Evolutionary conservation across 1,140 invertebrate genomes (phyloP).

Genomic region (Drosophila insularis): DNA sequence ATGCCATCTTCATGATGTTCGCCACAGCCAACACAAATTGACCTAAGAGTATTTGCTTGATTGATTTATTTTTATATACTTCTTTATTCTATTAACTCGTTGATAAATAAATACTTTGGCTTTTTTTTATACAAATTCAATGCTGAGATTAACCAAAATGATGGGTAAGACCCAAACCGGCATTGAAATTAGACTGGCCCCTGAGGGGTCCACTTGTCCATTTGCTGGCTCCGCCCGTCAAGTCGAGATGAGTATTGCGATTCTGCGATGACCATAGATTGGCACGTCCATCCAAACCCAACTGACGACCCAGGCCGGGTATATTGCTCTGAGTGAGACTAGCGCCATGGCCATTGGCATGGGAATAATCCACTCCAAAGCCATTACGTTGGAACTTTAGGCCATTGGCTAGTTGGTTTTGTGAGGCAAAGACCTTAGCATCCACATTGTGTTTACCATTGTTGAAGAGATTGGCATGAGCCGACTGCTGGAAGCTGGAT

Average conservation of each 20-base stretch:
- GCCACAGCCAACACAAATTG: too few relatives aligned
- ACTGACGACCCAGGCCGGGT: slow-evolving; percentile 71
- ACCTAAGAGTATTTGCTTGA: too few relatives aligned
- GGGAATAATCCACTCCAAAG: slow-evolving; percentile 65
- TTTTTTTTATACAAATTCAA: background rate
- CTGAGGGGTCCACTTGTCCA: slow-evolving; percentile 67
- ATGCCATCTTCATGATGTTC: too few relatives aligned
- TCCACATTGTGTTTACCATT: slow-evolving; percentile 66
- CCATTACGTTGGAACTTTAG: slow-evolving; percentile 72
- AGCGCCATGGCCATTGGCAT: slow-evolving; percentile 70
- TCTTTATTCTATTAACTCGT: slow-evolving; percentile 3
- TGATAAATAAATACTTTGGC: slow-evolving; percentile 41
- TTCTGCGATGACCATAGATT: slow-evolving; percentile 72
- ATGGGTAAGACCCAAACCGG: slow-evolving; percentile 59
- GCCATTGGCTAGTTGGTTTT: slow-evolving; percentile 72
- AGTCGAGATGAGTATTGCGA: slow-evolving; percentile 67
- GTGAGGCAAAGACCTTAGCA: slow-evolving; percentile 71
- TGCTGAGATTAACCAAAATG: slow-evolving; percentile 51
- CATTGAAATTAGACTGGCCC: slow-evolving; percentile 62
- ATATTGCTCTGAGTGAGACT: slow-evolving; percentile 71
- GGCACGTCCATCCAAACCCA: slow-evolving; percentile 59
- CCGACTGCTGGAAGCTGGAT: slow-evolving; percentile 63
- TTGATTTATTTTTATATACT: background rate
- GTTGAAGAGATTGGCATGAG: slow-evolving; percentile 70
- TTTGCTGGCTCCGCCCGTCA: slow-evolving; percentile 60